Percentiles rank a stretch among this genome's conserved stretches.
Conservation (phyloP, 2,797 vertebrate genomes). For the Manis crassicaudata region DNA sequence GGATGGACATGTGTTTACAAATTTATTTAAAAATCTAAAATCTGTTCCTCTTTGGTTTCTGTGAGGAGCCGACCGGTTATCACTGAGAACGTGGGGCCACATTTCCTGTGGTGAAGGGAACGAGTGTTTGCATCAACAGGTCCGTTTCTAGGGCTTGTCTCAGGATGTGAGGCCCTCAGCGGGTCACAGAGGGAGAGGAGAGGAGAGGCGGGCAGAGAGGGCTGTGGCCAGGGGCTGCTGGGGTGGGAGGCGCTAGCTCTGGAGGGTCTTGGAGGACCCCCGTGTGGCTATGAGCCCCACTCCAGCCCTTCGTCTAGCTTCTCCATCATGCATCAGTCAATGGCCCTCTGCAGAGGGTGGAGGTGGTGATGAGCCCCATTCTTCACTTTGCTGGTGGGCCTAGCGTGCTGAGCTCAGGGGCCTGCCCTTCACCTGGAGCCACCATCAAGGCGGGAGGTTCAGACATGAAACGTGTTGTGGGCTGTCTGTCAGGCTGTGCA, state of each 20-base stretch:
- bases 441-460: rapidly evolving
- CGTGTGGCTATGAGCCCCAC: rapidly evolving
- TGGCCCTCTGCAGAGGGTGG: neutral
- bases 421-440: neutral
- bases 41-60: slow-evolving; percentile 35
- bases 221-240: neutral
- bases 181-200: slow-evolving; percentile 31
- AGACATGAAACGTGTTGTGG: rapidly evolving
- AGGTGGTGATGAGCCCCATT: rapidly evolving
- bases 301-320: neutral
- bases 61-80: neutral
- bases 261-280: neutral
- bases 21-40: slow-evolving; percentile 28
- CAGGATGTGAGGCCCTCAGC: slow-evolving; percentile 64
- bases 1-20: slow-evolving; percentile 47
- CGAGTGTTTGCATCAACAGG: slow-evolving; percentile 73
- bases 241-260: neutral
- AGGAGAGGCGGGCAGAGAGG: neutral
- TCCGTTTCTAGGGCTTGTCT: slow-evolving; percentile 67
- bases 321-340: rapidly evolving
- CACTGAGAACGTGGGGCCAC: slow-evolving; percentile 46
- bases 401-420: neutral
- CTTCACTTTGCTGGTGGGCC: too few relatives aligned
- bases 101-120: slow-evolving; percentile 70
- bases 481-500: rapidly evolving